These are phyloP conservation scores for Pseudorhombus dupliciocellatus DNA, from an alignment of 2,113 vertebrate genomes.

Conservation along the genomic window DNA sequence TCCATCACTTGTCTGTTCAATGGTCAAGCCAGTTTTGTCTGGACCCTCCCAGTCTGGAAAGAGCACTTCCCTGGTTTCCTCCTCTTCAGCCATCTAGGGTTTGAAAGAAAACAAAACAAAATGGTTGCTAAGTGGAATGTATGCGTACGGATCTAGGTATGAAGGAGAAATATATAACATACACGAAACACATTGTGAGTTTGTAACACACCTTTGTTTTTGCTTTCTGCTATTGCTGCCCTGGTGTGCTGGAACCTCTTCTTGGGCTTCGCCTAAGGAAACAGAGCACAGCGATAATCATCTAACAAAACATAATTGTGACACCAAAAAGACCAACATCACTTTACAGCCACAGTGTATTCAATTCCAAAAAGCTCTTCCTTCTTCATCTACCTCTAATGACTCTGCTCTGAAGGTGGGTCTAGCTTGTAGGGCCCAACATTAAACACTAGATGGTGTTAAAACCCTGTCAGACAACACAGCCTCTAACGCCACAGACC, in stretches of 20 bases:
- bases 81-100: constrained; percentile 88
- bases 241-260: constrained; percentile 51
- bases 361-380: background rate
- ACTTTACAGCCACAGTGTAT: background rate
- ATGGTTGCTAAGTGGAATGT: background rate
- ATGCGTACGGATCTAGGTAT: background rate
- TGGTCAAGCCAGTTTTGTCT: constrained; percentile 90
- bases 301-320: background rate
- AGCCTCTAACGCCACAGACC: background rate
- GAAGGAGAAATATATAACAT: constrained; percentile 8
- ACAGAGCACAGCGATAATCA: constrained; percentile 23
- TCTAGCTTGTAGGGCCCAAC: constrained; percentile 14
- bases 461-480: constrained; percentile 30
- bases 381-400: too few relatives aligned
- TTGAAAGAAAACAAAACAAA: background rate
- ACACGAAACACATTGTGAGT: background rate
- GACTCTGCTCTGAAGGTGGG: background rate
- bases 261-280: constrained; percentile 64
- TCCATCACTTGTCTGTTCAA: constrained; percentile 86
- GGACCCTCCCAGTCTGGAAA: constrained; percentile 91
- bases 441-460: constrained; percentile 74
- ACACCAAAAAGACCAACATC: background rate
- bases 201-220: constrained; percentile 70
- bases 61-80: constrained; percentile 89
- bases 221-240: constrained; percentile 48